These are phyloP conservation scores for Lasioglossum vierecki DNA, from an alignment of 2,888 invertebrate species.

Conservation along the genomic window DNA sequence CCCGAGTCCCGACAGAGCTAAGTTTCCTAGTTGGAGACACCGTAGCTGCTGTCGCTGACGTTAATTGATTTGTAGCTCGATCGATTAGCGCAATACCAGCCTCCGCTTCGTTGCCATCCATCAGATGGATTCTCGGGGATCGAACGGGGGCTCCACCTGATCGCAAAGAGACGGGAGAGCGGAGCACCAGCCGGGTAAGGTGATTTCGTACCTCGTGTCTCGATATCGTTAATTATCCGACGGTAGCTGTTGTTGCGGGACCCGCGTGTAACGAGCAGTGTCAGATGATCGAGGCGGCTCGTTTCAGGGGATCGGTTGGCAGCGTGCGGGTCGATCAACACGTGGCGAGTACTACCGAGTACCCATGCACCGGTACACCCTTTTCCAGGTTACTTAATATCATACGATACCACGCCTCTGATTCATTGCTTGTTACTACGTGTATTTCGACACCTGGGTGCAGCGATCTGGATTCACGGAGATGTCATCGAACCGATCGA, in stretches of 20 bases:
- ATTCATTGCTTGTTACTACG: slow-evolving; percentile 49
- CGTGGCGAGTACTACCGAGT: slow-evolving; percentile 42
- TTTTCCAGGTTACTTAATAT: slow-evolving; percentile 59
- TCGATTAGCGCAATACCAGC: slow-evolving; percentile 54
- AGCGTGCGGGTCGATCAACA: slow-evolving; percentile 63
- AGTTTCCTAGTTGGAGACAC: slow-evolving; percentile 40
- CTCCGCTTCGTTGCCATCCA: slow-evolving; percentile 35
- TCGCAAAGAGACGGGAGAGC: background rate
- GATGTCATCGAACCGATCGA: slow-evolving; percentile 38
- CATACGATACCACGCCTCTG: slow-evolving; percentile 52
- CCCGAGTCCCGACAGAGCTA: background rate
- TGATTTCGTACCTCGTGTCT: slow-evolving; percentile 37
- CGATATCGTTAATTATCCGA: slow-evolving; percentile 71
- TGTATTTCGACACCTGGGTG: slow-evolving; percentile 51
- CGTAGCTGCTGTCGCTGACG: slow-evolving; percentile 36
- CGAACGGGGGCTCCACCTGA: background rate
- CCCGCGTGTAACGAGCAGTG: slow-evolving; percentile 72
- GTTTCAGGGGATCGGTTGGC: slow-evolving; percentile 69
- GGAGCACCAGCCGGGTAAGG: background rate
- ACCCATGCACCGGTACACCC: slow-evolving; percentile 60
- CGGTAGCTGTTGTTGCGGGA: slow-evolving; percentile 44
- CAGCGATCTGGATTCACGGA: slow-evolving; percentile 38
- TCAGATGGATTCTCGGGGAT: background rate
- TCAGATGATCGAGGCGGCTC: slow-evolving; percentile 72
- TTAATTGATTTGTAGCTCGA: slow-evolving; percentile 64